phyloP scores from a whole-genome alignment of 2,113 vertebrate genomes.

The Tachysurus vachellii region DNA sequence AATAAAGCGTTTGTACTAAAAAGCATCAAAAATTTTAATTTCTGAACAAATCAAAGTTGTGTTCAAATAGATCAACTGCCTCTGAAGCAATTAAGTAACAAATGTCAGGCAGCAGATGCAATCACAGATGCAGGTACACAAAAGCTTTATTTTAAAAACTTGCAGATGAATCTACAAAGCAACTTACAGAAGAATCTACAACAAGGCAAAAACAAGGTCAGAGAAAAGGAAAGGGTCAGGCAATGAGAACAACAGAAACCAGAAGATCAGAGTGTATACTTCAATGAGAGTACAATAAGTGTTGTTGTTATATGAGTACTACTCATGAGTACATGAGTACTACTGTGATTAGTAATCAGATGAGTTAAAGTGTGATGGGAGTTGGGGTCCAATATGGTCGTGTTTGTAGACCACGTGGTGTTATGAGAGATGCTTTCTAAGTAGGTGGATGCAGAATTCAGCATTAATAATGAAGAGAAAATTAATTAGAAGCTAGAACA shows the following conservation, averaged over 20 bases:
- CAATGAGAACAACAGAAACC: not conserved
- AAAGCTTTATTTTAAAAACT: not conserved
- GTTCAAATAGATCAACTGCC: not conserved
- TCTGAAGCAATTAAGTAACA: not conserved
- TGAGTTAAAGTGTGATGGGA: not conserved
- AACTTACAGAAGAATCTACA: not conserved
- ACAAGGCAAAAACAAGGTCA: not conserved
- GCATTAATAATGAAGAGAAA: not conserved
- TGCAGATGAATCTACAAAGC: not conserved
- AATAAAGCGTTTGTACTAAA: not conserved
- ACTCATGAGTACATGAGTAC: not conserved
- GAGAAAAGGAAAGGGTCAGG: not conserved
- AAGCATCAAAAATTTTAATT: not conserved
- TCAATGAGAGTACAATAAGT: not conserved
- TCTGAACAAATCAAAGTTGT: not conserved
- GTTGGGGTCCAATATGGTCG: not conserved
- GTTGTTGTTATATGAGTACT: not conserved
- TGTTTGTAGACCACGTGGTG: not conserved
- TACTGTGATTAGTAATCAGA: not conserved
- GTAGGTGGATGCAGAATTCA: not conserved
- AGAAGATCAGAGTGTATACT: not conserved
- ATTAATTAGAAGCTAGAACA: not conserved
- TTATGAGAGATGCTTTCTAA: not conserved
- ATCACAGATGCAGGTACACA: no score
- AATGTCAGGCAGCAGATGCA: not conserved